phyloP scores from a whole-genome alignment of 2,113 vertebrate genomes.

The Eptesicus fuscus region DNA sequence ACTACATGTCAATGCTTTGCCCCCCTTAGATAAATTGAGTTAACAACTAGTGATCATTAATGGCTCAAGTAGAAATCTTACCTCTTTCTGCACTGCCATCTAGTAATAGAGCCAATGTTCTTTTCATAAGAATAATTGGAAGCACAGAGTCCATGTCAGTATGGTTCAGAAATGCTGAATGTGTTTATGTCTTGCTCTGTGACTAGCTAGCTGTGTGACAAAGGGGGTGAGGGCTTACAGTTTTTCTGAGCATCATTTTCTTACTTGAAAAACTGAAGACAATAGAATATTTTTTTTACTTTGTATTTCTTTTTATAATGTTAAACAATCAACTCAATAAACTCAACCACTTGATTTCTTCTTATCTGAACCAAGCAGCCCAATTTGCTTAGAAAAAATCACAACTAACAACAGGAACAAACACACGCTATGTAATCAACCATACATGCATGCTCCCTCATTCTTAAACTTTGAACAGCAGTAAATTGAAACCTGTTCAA shows the following conservation, averaged over 20 bases:
- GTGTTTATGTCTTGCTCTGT: background rate
- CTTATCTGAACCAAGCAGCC: background rate
- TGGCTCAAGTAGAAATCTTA: background rate
- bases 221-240: background rate
- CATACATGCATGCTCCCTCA: rapidly evolving
- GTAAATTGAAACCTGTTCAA: background rate
- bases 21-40: background rate
- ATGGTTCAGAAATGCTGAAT: background rate
- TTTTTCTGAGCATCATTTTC: background rate
- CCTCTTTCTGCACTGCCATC: background rate
- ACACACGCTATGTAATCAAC: background rate
- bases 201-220: background rate
- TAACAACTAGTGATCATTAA: background rate
- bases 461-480: background rate
- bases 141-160: background rate
- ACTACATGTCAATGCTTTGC: background rate
- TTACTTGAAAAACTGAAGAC: background rate
- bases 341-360: background rate
- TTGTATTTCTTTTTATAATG: background rate
- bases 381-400: background rate
- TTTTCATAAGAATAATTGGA: background rate
- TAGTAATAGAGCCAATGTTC: background rate
- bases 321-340: background rate
- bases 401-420: background rate
- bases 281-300: background rate